Evolutionary conservation across 2,113 vertebrate species (phyloP).

Genomic region (Xiphophorus couchianus): DNA sequence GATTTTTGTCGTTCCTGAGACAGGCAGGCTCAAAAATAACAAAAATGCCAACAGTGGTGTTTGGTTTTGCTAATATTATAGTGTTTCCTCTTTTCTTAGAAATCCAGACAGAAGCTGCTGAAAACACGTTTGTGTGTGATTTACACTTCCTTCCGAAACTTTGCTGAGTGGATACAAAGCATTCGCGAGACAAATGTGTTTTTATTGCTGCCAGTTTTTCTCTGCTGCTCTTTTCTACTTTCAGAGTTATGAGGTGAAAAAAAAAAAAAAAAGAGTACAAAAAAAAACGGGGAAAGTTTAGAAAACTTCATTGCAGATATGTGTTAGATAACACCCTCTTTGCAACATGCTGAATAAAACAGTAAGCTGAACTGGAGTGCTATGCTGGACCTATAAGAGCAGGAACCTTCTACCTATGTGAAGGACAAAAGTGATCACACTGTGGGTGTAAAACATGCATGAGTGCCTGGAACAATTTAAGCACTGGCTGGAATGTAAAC

Average conservation of each 20-base stretch:
- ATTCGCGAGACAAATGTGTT: background rate
- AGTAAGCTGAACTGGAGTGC: constrained; percentile 4
- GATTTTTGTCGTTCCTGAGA: no score
- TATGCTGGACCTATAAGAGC: background rate
- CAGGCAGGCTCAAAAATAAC: background rate
- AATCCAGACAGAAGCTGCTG: constrained; percentile 18
- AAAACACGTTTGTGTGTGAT: constrained; percentile 3
- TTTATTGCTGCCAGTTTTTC: background rate
- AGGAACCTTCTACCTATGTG: constrained; percentile 29
- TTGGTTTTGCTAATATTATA: constrained; percentile 13
- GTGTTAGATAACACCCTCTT: background rate
- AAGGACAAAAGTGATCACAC: constrained; percentile 55
- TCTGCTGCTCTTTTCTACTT: background rate
- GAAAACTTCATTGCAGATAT: background rate
- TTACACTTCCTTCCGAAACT: constrained; percentile 10
- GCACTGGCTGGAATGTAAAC: constrained; percentile 29
- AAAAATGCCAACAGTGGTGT: background rate
- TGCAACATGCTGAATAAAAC: background rate
- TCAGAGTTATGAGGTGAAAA: background rate
- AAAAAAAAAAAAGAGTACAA: background rate
- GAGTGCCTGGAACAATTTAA: constrained; percentile 50
- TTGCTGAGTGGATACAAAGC: constrained; percentile 15
- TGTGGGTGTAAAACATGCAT: constrained; percentile 63
- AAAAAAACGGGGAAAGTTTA: background rate
- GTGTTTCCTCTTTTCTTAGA: constrained; percentile 5